These are phyloP conservation scores for Dendrolimus pini DNA, from an alignment of 2,888 invertebrate genomes.

Conservation along the genomic window DNA sequence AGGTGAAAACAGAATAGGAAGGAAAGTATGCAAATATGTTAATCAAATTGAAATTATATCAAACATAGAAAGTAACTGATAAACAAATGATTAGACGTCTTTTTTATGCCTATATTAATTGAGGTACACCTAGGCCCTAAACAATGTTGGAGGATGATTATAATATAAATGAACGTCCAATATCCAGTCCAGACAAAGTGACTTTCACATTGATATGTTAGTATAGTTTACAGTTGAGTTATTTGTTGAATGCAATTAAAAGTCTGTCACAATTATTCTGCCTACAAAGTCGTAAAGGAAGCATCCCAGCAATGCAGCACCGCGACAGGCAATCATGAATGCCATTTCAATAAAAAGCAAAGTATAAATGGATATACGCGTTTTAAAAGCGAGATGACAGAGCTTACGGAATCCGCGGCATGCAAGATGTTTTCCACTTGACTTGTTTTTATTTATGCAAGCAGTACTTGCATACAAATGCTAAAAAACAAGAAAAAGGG, in stretches of 20 bases:
- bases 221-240: not conserved
- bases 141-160: no score
- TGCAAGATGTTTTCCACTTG: not conserved
- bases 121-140: no score
- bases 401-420: not conserved
- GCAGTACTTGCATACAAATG: slow-evolving; percentile 38
- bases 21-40: no score
- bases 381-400: not conserved
- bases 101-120: no score
- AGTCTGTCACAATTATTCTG: not conserved
- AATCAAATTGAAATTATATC: no score
- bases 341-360: not conserved
- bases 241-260: not conserved
- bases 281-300: not conserved
- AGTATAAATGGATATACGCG: not conserved
- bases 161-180: no score
- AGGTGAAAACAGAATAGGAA: no score
- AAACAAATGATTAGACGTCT: no score
- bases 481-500: slow-evolving; percentile 27
- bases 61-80: no score
- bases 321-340: not conserved
- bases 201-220: no score
- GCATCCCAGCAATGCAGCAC: not conserved
- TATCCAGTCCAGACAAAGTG: no score
- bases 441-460: not conserved